Base-by-base conservation (phyloP, 2,797 vertebrate species). In the Ciconia nigra region DNA sequence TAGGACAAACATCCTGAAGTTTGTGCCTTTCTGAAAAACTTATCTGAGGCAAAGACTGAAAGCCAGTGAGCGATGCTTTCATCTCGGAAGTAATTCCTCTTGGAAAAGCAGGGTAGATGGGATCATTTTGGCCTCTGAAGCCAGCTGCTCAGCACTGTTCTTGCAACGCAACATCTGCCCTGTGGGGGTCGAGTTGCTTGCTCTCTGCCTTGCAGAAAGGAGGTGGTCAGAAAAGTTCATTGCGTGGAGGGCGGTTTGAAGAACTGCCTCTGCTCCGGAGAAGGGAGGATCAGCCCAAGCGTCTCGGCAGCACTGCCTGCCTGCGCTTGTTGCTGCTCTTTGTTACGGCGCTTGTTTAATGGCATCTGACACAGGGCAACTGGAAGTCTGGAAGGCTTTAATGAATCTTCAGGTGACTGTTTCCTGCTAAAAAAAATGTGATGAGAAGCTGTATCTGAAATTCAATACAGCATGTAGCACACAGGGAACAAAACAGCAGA, bases 161-260 rank as follows among this genome's bases (percentile, higher is more conserved):
- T 63, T 77, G 78, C 42, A 13, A 2, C 0, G 4, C 61, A 28
- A 0, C 33, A 6, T 9, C 31, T 67, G 79, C 41, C 57, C 77
- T 0, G 0, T 1, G 33, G 12, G 13, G 51, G 16, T 33, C 0
- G 0, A 17, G 31, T 16, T 2, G 0, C 24, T 52, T 0, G 0
- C 54, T 17, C 46, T 31, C 46, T 22, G 46, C n/a, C 54, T 8
- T n/a, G 16, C 13, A 7, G 26, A 7, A 25, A 5, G 15, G 31
- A 55, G 65, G 28, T 0, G 3, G 7, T 2, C 1, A 3, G 59
- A 25, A 47, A 9, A 22, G 28, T 3, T 44, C 13, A 0, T 33
- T 2, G 7, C 0, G 4, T 31, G 70, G 33, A 22, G 22, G 26
- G 51, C 4, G 18, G 4, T 6, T 15, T 20, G 72, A n/a, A 69